Evolutionary conservation across 1,140 invertebrate genomes (phyloP), one percentile per base, ranked within the genome.

Genomic region (Schlechtendalia chinensis): DNA sequence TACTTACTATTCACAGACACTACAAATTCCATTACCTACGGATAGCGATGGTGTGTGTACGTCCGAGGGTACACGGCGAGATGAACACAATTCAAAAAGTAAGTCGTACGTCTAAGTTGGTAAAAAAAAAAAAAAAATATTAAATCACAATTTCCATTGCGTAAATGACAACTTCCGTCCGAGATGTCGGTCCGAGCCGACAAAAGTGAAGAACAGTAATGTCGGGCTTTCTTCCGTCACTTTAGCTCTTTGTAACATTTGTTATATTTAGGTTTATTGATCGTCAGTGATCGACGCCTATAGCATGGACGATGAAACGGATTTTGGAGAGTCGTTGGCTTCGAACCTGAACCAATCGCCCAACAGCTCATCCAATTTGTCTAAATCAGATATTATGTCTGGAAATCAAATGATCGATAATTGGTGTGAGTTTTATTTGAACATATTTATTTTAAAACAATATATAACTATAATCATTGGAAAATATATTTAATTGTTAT

Each of bases 361-460:
- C 3, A 54, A 61, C 4, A 50, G 58, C 10, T 79, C 75, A 12
- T 50, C 75, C 1, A n/a, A 22, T 50, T 50, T 79, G 10, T 79
- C 75, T 0, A 79, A 79, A 79, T 61, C 56, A 0, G 75, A 79
- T 12, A n/a, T 58, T 8, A 79, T 79, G 39, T 63, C 75, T 29
- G 39, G 75, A 8, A 79, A 50, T 63, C 75, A 79, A 2, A 61
- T 79, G 58, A 12, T 79, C 19, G 75, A 79, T 50, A 79, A 79
- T n/a, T 79, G 75, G 75, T 45, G 75, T 79, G 27, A 63, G 75
- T 63, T 61, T 29, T 17, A 50, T 75, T 56, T 53, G 8, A 39
- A 39, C 32, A 39, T 3, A 4, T 39, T 39, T 39, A 8, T 39
- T 39, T 39, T 4, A 39, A 4, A 39, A 3, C 32, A 4, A 39